Base-by-base conservation (phyloP, 2,797 vertebrate species). In the Amazona ochrocephala region DNA sequence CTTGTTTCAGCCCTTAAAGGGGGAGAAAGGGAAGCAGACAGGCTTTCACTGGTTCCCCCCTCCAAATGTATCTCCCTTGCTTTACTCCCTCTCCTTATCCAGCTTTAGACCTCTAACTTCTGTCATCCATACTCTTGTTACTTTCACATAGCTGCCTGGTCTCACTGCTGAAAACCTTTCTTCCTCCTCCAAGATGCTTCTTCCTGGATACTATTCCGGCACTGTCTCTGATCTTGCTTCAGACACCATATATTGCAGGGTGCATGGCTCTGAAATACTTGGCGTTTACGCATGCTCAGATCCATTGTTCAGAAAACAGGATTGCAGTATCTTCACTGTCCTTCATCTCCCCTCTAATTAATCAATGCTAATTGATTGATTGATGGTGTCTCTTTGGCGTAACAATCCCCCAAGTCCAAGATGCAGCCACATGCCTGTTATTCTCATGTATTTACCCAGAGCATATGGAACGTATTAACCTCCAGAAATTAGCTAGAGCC, bases 261-360 rank as follows among this genome's bases (percentile, higher is more conserved):
- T 30, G 16, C 2, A 3, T 76, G 82, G 47, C 74, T 95, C 37
- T 82, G 26, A 29, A 91, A 41, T 2, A 3, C 37, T 15, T 66
- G n/a, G 24, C 12, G 13, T 7, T 93, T 64, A 89, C 10, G 30
- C 16, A 8, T 54, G 23, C 39, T 84, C 81, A 56, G 23, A 64
- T 87, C 68, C 56, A 26, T 84, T 80, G 68, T 87, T 95, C 78
- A 85, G 81, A 87, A 94, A 89, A 68, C 29, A 60, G 26, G 54
- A 86, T 90, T 91, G 72, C 53, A 47, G 37, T 87, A 87, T 84
- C 68, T 77, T 92, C 2, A 2, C 65, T 75, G 45, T 68, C 81
- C 81, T 95, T 96, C 75, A 82, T 92, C 61, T 87, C 86, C 39
- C 37, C 53, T 93, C 61, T 95, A 87, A 90, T 95, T 91, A 89